Percentiles rank a stretch among this genome's conserved stretches.
Conservation (phyloP, 1,140 invertebrate species). For the Pristionchus pacificus region DNA sequence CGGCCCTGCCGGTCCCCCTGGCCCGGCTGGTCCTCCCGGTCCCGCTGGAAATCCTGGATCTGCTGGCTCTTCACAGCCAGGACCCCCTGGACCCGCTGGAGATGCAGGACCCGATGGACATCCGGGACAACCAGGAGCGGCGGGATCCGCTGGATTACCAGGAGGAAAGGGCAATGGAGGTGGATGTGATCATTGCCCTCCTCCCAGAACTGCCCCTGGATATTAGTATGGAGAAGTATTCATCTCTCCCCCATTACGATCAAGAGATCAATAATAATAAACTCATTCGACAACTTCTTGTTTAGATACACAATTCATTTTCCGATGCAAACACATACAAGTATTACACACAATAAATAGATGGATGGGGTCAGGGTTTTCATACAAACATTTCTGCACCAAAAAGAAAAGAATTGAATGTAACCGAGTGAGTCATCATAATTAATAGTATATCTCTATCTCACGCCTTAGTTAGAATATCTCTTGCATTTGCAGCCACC, state of each 20-base stretch:
- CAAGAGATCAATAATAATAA: too few relatives aligned
- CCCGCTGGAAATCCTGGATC: conserved; percentile 21
- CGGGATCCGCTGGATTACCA: conserved; percentile 20
- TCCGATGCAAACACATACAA: conserved; percentile 16
- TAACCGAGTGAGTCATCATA: neutral
- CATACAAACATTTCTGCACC: conserved; percentile 1
- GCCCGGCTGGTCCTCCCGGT: conserved; percentile 30
- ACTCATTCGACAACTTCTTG: too few relatives aligned
- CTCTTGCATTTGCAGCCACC: conserved; percentile 40
- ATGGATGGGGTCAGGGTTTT: conserved; percentile 6
- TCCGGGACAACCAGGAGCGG: conserved; percentile 24
- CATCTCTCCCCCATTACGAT: too few relatives aligned
- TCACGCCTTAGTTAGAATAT: conserved; percentile 42
- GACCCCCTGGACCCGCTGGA: conserved; percentile 25
- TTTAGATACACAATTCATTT: conserved; percentile 10
- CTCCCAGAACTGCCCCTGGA: conserved; percentile 35
- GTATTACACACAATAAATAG: neutral
- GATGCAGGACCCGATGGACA: conserved; percentile 25
- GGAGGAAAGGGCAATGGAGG: conserved; percentile 29
- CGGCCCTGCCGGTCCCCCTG: conserved; percentile 27
- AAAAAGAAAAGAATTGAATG: neutral
- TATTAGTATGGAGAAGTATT: conserved; percentile 15
- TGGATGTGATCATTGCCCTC: conserved; percentile 33
- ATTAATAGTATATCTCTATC: conserved; percentile 12
- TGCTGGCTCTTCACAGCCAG: conserved; percentile 21